These are phyloP conservation scores for Mamestra brassicae DNA, from an alignment of 2,888 invertebrate species.

Conservation along the genomic window DNA sequence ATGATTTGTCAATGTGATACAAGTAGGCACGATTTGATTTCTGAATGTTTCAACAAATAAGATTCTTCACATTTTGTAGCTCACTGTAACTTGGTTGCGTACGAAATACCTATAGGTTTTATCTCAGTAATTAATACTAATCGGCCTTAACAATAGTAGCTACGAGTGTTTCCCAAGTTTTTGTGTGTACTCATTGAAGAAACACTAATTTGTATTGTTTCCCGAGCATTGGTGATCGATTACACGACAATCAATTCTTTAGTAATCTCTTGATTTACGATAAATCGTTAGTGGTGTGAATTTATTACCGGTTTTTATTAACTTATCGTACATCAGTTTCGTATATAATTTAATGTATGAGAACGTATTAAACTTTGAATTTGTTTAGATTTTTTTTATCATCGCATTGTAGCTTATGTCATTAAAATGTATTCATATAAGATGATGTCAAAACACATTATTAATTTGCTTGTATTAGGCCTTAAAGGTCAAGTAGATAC, in stretches of 20 bases:
- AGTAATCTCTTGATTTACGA: slow-evolving; percentile 57
- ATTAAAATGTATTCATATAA: slow-evolving; percentile 39
- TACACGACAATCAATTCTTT: slow-evolving; percentile 64
- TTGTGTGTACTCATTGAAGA: slow-evolving; percentile 63
- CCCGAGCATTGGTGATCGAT: slow-evolving; percentile 67
- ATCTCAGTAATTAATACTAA: slow-evolving; percentile 63
- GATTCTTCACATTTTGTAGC: slow-evolving; percentile 34
- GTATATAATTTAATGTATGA: slow-evolving; percentile 27
- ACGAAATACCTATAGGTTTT: slow-evolving; percentile 55
- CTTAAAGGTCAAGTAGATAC: slow-evolving; percentile 56
- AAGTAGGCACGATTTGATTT: slow-evolving; percentile 6
- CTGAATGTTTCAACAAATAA: slow-evolving; percentile 34
- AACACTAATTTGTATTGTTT: slow-evolving; percentile 73
- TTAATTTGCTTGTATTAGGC: slow-evolving; percentile 41
- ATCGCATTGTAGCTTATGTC: slow-evolving; percentile 22
- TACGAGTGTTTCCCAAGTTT: slow-evolving; percentile 71
- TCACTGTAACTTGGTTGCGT: slow-evolving; percentile 38
- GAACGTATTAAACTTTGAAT: slow-evolving; percentile 47
- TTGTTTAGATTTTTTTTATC: slow-evolving; percentile 12
- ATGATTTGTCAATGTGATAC: slow-evolving; percentile 19
- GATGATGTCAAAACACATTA: slow-evolving; percentile 42
- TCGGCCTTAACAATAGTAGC: slow-evolving; percentile 68
- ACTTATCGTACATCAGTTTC: slow-evolving; percentile 17
- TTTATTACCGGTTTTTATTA: slow-evolving; percentile 38
- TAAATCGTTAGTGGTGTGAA: slow-evolving; percentile 39